Conservation (phyloP, 2,888 invertebrate species). For the Dolichopus griseipennis region DNA sequence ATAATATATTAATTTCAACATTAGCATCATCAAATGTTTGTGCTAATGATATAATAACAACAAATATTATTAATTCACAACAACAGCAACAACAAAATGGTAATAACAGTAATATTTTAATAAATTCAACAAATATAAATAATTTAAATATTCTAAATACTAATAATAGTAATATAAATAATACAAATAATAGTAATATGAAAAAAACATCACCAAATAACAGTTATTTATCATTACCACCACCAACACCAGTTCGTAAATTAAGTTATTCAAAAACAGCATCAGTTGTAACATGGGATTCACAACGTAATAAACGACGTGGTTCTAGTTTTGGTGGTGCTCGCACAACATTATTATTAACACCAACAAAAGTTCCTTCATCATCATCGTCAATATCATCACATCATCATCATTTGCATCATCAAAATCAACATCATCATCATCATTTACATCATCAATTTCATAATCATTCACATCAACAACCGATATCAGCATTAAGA, state of each 20-base stretch:
- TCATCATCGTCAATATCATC: constrained; percentile 30
- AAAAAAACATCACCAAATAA: constrained; percentile 25
- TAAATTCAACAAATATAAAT: constrained; percentile 21
- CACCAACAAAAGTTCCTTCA: constrained; percentile 40
- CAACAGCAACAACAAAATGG: constrained; percentile 35
- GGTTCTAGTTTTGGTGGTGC: constrained; percentile 66
- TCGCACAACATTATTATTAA: constrained; percentile 52
- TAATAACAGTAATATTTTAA: background rate
- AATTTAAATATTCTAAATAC: constrained; percentile 34
- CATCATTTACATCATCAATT: constrained; percentile 24
- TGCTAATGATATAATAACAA: constrained; percentile 39
- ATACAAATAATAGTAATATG: background rate
- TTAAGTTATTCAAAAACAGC: constrained; percentile 46
- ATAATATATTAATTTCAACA: background rate
- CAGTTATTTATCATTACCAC: constrained; percentile 43
- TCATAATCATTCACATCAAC: constrained; percentile 40
- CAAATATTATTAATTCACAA: constrained; percentile 36
- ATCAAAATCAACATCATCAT: constrained; percentile 45
- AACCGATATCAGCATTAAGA: constrained; percentile 43
- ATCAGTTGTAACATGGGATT: constrained; percentile 63
- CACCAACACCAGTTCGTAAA: constrained; percentile 37
- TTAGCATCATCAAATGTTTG: background rate
- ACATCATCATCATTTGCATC: constrained; percentile 27
- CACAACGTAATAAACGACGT: constrained; percentile 52
- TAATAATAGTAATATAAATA: background rate